Evolutionary conservation across 2,888 invertebrate genomes (phyloP).

Genomic region (Drosophila nr. perissopoda): DNA sequence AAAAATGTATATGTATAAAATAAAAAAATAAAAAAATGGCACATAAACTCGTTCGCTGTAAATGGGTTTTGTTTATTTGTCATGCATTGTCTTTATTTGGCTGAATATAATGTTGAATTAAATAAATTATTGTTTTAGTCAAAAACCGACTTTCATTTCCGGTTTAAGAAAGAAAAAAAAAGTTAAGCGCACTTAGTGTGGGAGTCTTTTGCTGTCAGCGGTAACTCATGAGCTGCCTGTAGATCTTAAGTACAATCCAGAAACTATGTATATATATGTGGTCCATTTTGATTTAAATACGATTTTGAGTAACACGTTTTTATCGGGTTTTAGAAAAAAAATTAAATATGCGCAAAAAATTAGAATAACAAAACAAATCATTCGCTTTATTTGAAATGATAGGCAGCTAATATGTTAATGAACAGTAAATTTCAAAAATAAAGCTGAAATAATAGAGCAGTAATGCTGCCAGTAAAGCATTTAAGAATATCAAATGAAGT

Average conservation of each 20-base stretch:
- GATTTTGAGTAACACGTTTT: neutral
- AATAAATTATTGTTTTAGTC: slow-evolving; percentile 67
- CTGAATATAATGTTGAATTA: slow-evolving; percentile 64
- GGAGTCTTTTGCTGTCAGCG: slow-evolving; percentile 43
- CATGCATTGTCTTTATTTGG: slow-evolving; percentile 73
- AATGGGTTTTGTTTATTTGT: slow-evolving; percentile 66
- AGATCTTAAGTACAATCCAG: slow-evolving; percentile 1
- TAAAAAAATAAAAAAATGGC: slow-evolving; percentile 34
- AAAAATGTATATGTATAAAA: neutral
- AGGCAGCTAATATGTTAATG: neutral
- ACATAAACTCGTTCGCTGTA: slow-evolving; percentile 53
- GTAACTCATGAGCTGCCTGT: slow-evolving; percentile 12
- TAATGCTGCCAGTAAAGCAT: neutral
- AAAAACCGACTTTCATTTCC: slow-evolving; percentile 71
- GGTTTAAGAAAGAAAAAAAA: slow-evolving; percentile 35
- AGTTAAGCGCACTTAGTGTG: slow-evolving; percentile 40
- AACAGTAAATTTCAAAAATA: neutral
- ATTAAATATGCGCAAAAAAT: neutral
- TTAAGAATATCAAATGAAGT: neutral
- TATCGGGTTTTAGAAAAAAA: neutral
- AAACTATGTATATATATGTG: slow-evolving; percentile 8
- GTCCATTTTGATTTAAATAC: neutral
- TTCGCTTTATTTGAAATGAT: neutral
- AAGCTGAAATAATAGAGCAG: neutral
- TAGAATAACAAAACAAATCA: neutral